Evolutionary conservation across 2,888 invertebrate genomes (phyloP).

Genomic region (Antitype chi): DNA sequence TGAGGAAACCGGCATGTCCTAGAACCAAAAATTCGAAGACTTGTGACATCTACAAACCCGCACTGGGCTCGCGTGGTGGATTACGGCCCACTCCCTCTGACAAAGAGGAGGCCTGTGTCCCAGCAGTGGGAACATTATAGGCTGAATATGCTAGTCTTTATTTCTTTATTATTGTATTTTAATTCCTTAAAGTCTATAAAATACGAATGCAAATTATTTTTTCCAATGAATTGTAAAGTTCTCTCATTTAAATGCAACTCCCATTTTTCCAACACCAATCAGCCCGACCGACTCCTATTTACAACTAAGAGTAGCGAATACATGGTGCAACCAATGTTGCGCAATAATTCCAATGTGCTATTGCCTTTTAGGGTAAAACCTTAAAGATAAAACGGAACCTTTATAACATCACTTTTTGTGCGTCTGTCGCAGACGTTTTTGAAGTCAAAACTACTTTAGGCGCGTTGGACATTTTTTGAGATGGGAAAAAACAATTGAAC

Average conservation of each 20-base stretch:
- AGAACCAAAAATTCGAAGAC: too few relatives aligned
- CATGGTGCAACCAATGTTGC: conserved; percentile 32
- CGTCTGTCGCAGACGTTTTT: too few relatives aligned
- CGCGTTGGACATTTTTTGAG: too few relatives aligned
- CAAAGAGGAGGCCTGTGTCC: too few relatives aligned
- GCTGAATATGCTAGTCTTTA: too few relatives aligned
- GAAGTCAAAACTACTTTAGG: too few relatives aligned
- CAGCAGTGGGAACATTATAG: too few relatives aligned
- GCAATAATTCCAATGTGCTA: conserved; percentile 5
- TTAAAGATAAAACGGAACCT: background rate
- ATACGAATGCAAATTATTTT: conserved; percentile 13
- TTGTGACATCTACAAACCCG: too few relatives aligned
- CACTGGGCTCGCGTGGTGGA: too few relatives aligned
- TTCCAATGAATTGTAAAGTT: conserved; percentile 25
- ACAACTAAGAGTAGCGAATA: conserved; percentile 19
- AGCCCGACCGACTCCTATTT: conserved; percentile 49
- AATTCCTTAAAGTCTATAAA: background rate
- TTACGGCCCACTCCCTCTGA: too few relatives aligned
- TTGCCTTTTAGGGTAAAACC: background rate
- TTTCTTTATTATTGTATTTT: background rate
- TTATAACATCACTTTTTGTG: background rate
- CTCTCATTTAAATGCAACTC: conserved; percentile 45
- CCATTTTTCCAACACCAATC: conserved; percentile 57
- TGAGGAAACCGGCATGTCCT: too few relatives aligned
- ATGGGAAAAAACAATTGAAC: too few relatives aligned